These are phyloP conservation scores for Coranthus polyacanthus DNA, from an alignment of 2,797 vertebrate genomes.

Conservation along the genomic window DNA sequence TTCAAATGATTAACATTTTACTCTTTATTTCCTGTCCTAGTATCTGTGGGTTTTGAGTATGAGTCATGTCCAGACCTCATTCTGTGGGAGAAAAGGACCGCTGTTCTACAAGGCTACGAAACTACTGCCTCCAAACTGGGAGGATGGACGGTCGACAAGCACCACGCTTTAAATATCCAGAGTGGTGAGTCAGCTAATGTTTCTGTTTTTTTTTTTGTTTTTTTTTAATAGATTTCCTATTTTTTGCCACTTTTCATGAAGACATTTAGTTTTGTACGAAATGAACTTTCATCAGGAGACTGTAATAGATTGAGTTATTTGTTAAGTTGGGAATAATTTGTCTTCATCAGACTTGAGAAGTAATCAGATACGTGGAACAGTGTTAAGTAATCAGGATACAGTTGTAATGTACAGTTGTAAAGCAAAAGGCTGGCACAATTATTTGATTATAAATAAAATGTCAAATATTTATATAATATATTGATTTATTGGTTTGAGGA, in stretches of 20 bases:
- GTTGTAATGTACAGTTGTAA: no score
- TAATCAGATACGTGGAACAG: no score
- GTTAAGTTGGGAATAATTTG: neutral
- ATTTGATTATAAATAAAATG: no score
- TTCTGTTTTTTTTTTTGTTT: neutral
- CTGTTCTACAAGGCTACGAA: slow-evolving; percentile 95
- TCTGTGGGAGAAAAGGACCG: slow-evolving; percentile 98
- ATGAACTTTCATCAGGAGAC: no score
- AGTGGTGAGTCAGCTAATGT: slow-evolving; percentile 87
- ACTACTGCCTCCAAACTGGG: slow-evolving; percentile 95
- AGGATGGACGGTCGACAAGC: slow-evolving; percentile 95
- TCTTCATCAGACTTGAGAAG: no score
- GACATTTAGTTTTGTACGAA: no score
- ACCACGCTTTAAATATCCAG: slow-evolving; percentile 97
- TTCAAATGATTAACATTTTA: neutral
- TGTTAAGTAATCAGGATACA: no score
- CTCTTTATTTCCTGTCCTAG: slow-evolving; percentile 69
- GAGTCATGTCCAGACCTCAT: slow-evolving; percentile 98
- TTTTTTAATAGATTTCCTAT: neutral
- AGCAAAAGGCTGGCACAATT: no score
- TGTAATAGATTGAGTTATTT: neutral
- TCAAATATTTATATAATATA: no score
- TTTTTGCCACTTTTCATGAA: neutral
- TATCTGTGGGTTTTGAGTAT: slow-evolving; percentile 98
- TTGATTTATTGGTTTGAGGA: no score